Base-by-base conservation (phyloP, 2,113 vertebrate genomes). In the Drymodes brunneopygia region DNA sequence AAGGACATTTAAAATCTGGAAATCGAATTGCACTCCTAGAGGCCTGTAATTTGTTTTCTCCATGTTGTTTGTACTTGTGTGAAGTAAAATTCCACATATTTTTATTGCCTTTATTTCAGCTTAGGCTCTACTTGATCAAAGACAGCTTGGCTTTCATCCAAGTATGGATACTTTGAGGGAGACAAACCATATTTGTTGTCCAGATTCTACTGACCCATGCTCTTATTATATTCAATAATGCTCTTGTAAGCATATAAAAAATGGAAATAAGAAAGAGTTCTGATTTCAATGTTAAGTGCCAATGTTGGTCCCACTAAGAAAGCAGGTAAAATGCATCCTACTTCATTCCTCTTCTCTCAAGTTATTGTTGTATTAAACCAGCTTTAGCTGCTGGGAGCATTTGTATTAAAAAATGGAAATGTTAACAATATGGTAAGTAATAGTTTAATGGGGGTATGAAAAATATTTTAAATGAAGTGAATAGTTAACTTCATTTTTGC, bases 401-500 rank as follows among this genome's bases (percentile, higher is more conserved):
- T 90, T 5, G 1, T 50, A 58, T 85, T 70, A 33, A 65, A 86
- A 85, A 88, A 17, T 21, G 3, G 33, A 81, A 90, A 92, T 25
- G 23, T 84, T 94, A 86, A 42, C n/a, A 40, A 11, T 73, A 82
- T 1, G 1, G 16, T 75, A 88, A 91, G 14, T 75, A 91, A 61
- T 56, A 81, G 36, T 29, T 94, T 84, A 48, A 60, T 15, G 54
- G 42, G 29, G 4, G 3, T 48, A 71, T 16, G 8, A 86, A 90
- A 58, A 94, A 51, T 78, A 86, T 78, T 91, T 94, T 62, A 90
- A 90, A 87, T 10, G 0, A 92, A 82, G 16, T 50, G 28, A 91
- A 78, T 47, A 77, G 47, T 80, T 88, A 91, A 70, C 29, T 95
- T 92, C 10, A 74, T 83, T 96, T 94, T 81, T 96, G 33, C 35